Evolutionary conservation across 2,113 vertebrate species (phyloP).

Genomic region (Lophura nycthemera): DNA sequence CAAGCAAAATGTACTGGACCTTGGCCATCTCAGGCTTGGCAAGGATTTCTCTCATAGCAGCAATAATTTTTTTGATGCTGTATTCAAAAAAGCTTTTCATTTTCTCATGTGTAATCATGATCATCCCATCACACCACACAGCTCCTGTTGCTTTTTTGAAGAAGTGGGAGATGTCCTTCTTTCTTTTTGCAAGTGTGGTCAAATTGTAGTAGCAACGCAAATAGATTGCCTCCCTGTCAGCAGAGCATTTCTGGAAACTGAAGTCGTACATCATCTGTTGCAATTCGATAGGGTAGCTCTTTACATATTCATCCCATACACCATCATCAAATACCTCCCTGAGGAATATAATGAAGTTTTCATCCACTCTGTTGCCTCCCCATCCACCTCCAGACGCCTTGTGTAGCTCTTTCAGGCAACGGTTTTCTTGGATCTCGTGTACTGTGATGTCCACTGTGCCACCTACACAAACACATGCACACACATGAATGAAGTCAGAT

Average conservation of each 20-base stretch:
- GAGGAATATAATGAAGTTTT: conserved; percentile 40
- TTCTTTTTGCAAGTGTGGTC: neutral
- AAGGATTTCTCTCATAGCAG: conserved; percentile 20
- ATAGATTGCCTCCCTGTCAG: neutral
- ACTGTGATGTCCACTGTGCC: conserved; percentile 64
- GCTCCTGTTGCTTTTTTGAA: neutral
- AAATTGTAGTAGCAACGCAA: conserved; percentile 23
- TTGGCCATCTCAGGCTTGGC: neutral
- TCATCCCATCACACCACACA: neutral
- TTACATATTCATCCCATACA: neutral
- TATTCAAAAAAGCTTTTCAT: conserved; percentile 36
- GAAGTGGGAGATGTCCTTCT: neutral
- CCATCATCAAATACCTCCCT: conserved; percentile 34
- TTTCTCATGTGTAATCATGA: conserved; percentile 33
- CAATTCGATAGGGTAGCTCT: neutral
- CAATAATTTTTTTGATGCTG: neutral
- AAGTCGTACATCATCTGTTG: conserved; percentile 42
- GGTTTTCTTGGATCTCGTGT: conserved; percentile 54
- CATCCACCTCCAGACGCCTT: conserved; percentile 53
- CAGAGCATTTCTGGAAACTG: conserved; percentile 16
- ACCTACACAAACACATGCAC: neutral
- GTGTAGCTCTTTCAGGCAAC: conserved; percentile 57
- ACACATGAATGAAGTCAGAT: neutral
- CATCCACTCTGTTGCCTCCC: conserved; percentile 62
- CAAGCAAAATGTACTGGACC: conserved; percentile 41